Evolutionary conservation across 2,888 invertebrate species (phyloP).

Genomic region (Nemapogon koenigi): DNA sequence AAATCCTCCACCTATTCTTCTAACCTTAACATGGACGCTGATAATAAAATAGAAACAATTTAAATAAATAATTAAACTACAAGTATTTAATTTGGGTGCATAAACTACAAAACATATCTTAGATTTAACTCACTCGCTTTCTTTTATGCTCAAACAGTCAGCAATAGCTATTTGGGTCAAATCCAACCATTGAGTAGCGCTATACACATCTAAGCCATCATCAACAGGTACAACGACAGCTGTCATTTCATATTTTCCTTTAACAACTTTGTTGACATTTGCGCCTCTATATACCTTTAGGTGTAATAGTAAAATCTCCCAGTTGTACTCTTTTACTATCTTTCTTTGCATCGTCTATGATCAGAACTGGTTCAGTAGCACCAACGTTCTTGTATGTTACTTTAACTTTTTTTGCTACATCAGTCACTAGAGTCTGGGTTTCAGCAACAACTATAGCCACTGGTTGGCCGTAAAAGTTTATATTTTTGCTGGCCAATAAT

Average conservation of each 20-base stretch:
- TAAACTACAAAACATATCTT: neutral
- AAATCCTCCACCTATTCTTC: conserved; percentile 70
- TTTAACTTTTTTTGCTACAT: conserved; percentile 64
- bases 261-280: conserved; percentile 44
- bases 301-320: conserved; percentile 26
- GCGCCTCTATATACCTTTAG: conserved; percentile 33
- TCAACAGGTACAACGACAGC: conserved; percentile 73
- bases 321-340: conserved; percentile 32
- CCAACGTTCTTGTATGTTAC: conserved; percentile 57
- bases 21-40: conserved; percentile 66
- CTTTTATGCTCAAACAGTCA: conserved; percentile 53
- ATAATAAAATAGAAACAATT: conserved; percentile 12
- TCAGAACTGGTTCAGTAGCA: conserved; percentile 33
- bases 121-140: conserved; percentile 53
- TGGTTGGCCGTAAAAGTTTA: conserved; percentile 72
- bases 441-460: conserved; percentile 73
- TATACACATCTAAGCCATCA: conserved; percentile 69
- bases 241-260: conserved; percentile 66
- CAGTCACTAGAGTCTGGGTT: conserved; percentile 57
- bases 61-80: neutral
- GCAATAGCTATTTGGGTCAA: conserved; percentile 64
- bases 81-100: neutral
- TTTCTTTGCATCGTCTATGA: conserved; percentile 42
- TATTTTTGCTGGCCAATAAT: conserved; percentile 55
- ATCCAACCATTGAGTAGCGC: conserved; percentile 72